Evolutionary conservation across 1,140 invertebrate genomes (phyloP).

Genomic region (Saccostrea echinata): DNA sequence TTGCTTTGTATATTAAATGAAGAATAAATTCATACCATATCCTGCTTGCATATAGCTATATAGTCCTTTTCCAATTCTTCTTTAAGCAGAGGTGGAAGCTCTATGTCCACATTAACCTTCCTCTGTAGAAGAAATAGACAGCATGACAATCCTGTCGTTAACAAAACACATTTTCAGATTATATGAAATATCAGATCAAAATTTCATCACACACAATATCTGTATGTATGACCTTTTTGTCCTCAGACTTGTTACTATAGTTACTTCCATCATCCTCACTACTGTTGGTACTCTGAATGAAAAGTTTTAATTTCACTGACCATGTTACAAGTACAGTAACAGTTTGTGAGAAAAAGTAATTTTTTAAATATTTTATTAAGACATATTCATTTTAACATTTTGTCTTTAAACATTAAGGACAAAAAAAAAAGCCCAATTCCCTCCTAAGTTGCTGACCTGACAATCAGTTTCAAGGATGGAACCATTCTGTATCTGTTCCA

Average conservation of each 20-base stretch:
- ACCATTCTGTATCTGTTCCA: slow-evolving; percentile 34
- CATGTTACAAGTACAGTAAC: too few relatives aligned
- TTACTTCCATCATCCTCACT: slow-evolving; percentile 22
- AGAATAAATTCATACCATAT: slow-evolving; percentile 36
- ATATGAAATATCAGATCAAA: background rate
- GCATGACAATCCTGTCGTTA: background rate
- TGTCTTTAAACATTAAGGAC: too few relatives aligned
- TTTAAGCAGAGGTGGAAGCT: slow-evolving; percentile 56
- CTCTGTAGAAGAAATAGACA: slow-evolving; percentile 45
- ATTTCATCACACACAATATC: slow-evolving; percentile 12
- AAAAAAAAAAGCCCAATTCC: too few relatives aligned
- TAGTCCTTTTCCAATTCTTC: slow-evolving; percentile 56
- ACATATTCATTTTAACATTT: too few relatives aligned
- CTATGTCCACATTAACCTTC: slow-evolving; percentile 54
- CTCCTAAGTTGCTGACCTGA: slow-evolving; percentile 32
- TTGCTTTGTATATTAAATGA: background rate
- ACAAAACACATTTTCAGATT: background rate
- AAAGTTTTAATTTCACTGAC: slow-evolving; percentile 17
- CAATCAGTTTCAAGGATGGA: slow-evolving; percentile 22
- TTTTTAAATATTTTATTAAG: too few relatives aligned
- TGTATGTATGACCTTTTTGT: slow-evolving; percentile 23
- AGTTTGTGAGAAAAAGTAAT: too few relatives aligned
- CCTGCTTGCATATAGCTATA: slow-evolving; percentile 49
- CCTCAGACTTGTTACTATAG: slow-evolving; percentile 45
- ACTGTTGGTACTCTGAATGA: slow-evolving; percentile 42